Evolutionary conservation across 2,113 vertebrate species (phyloP).

Genomic region (Oceanites oceanicus): DNA sequence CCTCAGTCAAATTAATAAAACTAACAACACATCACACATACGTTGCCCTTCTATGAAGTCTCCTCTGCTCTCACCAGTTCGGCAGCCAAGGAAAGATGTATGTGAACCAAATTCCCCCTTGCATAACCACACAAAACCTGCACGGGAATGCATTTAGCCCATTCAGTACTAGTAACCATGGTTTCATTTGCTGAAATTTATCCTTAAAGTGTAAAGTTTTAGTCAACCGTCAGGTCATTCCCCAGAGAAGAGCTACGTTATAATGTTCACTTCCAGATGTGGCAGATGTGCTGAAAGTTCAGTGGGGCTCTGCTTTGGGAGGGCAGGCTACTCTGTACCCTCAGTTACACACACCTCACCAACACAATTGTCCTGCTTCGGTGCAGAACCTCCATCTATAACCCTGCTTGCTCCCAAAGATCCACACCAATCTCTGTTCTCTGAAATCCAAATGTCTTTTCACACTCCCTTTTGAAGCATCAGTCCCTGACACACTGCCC

Average conservation of each 20-base stretch:
- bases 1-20: constrained; percentile 49
- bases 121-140: neutral
- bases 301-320: neutral
- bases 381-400: neutral
- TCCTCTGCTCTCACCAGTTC: neutral
- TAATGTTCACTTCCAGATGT: neutral
- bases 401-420: neutral
- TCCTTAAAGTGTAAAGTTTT: neutral
- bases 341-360: neutral
- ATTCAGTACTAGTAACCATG: constrained; percentile 15
- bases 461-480: neutral
- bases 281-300: neutral
- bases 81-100: neutral
- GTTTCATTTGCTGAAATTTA: constrained; percentile 11
- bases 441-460: neutral
- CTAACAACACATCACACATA: constrained; percentile 30
- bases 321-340: neutral
- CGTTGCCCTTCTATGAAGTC: neutral
- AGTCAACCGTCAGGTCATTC: neutral
- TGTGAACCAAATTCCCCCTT: constrained; percentile 10
- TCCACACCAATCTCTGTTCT: neutral
- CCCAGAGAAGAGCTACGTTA: neutral
- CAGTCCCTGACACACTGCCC: neutral
- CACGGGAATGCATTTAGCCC: neutral
- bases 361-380: neutral